phyloP scores from a whole-genome alignment of 2,888 invertebrate genomes.

The Ecliptopera silaceata region DNA sequence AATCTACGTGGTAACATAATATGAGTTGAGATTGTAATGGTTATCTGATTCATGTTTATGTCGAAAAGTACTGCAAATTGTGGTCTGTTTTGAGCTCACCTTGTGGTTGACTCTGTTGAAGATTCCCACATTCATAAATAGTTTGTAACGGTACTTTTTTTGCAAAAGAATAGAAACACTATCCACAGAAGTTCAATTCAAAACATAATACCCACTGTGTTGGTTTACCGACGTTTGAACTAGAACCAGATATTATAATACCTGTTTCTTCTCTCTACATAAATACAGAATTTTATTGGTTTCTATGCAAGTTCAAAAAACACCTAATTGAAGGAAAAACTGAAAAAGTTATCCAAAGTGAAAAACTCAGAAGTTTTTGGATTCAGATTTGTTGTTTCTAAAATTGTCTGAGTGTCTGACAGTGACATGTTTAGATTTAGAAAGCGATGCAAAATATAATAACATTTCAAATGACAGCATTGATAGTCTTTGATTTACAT shows the following conservation, averaged over 20 bases:
- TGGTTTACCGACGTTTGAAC: background rate
- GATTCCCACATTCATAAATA: conserved; percentile 91
- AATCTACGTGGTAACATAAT: background rate
- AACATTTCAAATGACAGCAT: too few relatives aligned
- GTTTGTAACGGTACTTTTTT: conserved; percentile 66
- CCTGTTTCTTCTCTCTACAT: too few relatives aligned
- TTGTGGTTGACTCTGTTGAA: conserved; percentile 91
- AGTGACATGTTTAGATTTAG: too few relatives aligned
- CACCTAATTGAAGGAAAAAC: too few relatives aligned
- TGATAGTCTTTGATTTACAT: background rate
- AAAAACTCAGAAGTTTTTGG: too few relatives aligned
- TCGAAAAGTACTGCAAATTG: background rate
- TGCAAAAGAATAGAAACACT: conserved; percentile 38
- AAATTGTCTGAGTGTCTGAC: too few relatives aligned
- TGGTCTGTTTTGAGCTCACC: conserved; percentile 66
- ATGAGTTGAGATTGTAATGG: background rate
- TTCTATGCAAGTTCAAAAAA: too few relatives aligned
- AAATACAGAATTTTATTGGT: too few relatives aligned
- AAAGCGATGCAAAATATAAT: too few relatives aligned
- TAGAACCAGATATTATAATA: too few relatives aligned
- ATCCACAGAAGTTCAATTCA: conserved; percentile 9
- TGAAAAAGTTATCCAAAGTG: too few relatives aligned
- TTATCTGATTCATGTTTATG: background rate
- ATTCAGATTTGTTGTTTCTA: too few relatives aligned
- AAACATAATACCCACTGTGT: conserved; percentile 15